Base-by-base conservation (phyloP, 2,797 vertebrate species). In the Salmo trutta region DNA sequence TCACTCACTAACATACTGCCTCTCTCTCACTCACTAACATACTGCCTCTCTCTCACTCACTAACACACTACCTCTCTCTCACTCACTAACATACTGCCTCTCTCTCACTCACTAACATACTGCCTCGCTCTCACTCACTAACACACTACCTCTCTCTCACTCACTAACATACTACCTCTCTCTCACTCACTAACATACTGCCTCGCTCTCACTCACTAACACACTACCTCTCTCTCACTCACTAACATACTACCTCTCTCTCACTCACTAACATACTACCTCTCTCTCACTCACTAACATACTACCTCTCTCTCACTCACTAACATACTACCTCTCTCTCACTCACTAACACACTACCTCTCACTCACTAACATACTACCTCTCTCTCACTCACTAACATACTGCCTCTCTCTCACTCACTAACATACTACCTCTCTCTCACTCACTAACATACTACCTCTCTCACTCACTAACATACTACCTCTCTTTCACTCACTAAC, bases 401-500 rank as follows among this genome's bases (percentile, higher is more conserved):
- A 36, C 36, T 36, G 7, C 5, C 54, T 56, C 16, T 56, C 56
- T 16, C 17, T 41, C 41, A 41, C 36, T 41, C 36, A 41, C 6
- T 41, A 41, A 41, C 36, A 41, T 10, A 41, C 36, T 2, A 41
- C 36, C 6, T 41, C 36, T 7, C 36, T 10, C 36, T 8, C 36
- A 33, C 4, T 41, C 36, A 36, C 33, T 36, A 7, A 41, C 36
- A 41, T 41, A 41, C 36, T 41, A 41, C 0, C 6, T 47, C n/a
- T n/a, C n/a, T n/a, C n/a, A n/a, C 89, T 92, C 90, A 91, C 90
- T 91, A 91, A 92, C 17, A 33, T 33, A 33, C 33, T 33, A 72
- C 31, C 88, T 89, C 89, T 85, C 80, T 85, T 88, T 59, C 54
- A 6, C 5, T 19, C 54, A n/a, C 7, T 59, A 3, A 59, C 19